Conservation (phyloP, 53 echinoderm and acorn worm species). For the Paelopatides confundens region DNA sequence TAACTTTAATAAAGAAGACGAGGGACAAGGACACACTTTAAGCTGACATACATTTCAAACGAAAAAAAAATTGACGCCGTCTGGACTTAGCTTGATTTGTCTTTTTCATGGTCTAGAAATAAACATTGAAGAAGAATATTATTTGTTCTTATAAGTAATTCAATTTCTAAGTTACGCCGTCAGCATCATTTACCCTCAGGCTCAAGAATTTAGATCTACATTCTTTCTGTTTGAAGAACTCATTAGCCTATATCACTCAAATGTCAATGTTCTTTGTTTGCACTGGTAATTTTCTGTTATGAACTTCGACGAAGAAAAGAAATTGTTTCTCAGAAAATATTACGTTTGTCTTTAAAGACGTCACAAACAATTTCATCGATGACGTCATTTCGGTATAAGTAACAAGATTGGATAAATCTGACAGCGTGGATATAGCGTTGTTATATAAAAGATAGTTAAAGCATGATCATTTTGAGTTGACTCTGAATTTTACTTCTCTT, state of each 20-base stretch:
- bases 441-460: too few species aligned
- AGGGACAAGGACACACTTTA: background rate
- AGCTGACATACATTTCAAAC: background rate
- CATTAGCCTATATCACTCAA: constrained; percentile 6
- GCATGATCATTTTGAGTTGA: too few species aligned
- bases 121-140: background rate
- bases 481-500: too few species aligned
- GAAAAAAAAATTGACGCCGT: background rate
- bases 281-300: background rate
- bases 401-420: too few species aligned
- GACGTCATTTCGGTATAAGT: too few species aligned
- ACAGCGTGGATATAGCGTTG: too few species aligned
- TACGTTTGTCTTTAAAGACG: too few species aligned
- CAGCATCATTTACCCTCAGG: background rate
- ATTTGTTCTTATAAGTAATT: background rate
- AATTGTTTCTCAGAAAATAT: too few species aligned
- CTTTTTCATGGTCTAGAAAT: background rate
- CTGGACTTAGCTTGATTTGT: background rate
- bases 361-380: too few species aligned
- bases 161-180: background rate
- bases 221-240: constrained; percentile 34
- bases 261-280: constrained; percentile 21
- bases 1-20: background rate
- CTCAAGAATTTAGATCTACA: constrained; percentile 7
- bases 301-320: background rate